phyloP scores from a whole-genome alignment of 2,797 vertebrate genomes.

The Cottoperca gobio region DNA sequence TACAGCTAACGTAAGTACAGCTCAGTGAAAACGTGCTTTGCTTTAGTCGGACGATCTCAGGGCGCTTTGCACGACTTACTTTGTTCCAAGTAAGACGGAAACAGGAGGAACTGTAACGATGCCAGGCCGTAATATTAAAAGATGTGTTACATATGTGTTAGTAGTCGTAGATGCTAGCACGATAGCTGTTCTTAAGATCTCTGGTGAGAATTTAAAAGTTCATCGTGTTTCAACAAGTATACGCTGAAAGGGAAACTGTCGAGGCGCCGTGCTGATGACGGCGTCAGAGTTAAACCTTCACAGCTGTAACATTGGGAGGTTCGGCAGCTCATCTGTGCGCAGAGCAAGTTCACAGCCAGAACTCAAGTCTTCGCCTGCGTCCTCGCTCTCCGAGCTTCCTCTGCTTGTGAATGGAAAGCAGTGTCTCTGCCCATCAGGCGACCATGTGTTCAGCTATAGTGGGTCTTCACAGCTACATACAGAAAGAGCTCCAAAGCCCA shows the following conservation, averaged over 20 bases:
- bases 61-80: too few species aligned
- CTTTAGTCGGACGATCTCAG: too few species aligned
- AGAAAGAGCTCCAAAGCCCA: constrained; percentile 30
- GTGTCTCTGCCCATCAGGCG: constrained; percentile 13
- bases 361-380: neutral
- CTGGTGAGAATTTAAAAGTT: neutral
- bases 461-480: constrained; percentile 34
- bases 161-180: neutral
- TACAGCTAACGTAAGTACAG: too few species aligned
- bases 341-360: neutral
- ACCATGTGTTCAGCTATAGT: constrained; percentile 17
- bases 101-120: too few species aligned
- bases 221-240: neutral
- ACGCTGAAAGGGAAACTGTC: too few species aligned
- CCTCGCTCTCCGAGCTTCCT: constrained; percentile 1
- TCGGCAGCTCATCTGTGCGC: constrained; percentile 30
- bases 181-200: neutral
- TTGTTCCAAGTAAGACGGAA: too few species aligned
- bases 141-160: too few species aligned
- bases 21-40: too few species aligned
- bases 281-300: neutral
- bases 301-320: constrained; percentile 8
- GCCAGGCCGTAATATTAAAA: too few species aligned
- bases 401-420: constrained; percentile 30
- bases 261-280: neutral